Evolutionary conservation across 2,797 vertebrate species (phyloP), one percentile per base, ranked within the genome.

Genomic region (Capromys pilorides): DNA sequence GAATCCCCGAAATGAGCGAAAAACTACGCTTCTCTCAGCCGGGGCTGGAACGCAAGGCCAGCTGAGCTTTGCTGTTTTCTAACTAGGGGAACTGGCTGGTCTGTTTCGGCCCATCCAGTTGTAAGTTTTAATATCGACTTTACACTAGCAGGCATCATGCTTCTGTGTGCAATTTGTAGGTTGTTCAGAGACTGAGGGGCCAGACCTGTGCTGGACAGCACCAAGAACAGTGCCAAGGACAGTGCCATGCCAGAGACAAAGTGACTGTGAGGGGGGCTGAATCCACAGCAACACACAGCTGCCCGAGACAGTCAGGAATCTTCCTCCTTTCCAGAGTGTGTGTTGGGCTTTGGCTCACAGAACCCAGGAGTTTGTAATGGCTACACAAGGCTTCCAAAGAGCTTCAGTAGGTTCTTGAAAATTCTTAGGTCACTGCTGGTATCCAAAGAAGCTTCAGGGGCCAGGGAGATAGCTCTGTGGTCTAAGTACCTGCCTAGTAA

Each of bases 141-240:
- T 57, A 57, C 54, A 11, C 64, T 41, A 66, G 51, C 81, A 62
- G 45, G 21, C 86, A 19, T 59, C 66, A 16, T 66, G 51, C 19
- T 84, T 73, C 67, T 31, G 21, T 31, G 45, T 66, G 69, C 5
- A 39, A 19, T 85, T 82, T 54, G 16, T 12, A 92, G 41, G 21
- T 59, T 64, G 41, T 62, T 66, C 18, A 59, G 75, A 88, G 84
- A 69, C 16, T 13, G 16, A 67, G 18, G 36, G 45, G 71, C 13
- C n/a, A 26, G 9, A 54, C 8, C 28, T 10, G 26, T 12, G 16
- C 41, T n/a, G 51, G 28, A 26, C 45, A 80, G 49, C 41, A 78
- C 77, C 92, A 85, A 90, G 66, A 73, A 61, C 59, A 78, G 31
- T 81, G 6, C n/a, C 21, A 33, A 90, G 66, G 79, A 61, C 59